Conservation (phyloP, 1,140 invertebrate species). For the Drosophila malerkotliana region DNA sequence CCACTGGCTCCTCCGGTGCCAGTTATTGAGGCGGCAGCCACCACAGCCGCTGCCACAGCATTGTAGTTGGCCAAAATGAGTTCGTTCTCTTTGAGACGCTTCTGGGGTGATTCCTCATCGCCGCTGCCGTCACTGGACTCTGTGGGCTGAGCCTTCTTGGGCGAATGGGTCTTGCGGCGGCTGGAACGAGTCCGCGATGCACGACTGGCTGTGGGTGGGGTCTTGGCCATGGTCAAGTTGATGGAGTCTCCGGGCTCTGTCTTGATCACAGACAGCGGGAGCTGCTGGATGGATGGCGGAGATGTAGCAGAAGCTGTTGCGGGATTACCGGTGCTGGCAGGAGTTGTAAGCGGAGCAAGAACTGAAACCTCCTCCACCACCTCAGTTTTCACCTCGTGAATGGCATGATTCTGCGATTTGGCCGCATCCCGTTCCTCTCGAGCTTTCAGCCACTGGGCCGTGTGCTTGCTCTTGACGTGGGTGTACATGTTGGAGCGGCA, state of each 20-base stretch:
- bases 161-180: conserved; percentile 64
- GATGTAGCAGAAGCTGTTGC: background rate
- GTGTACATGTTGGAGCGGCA: conserved; percentile 83
- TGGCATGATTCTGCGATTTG: conserved; percentile 49
- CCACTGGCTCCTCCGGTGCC: background rate
- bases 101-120: conserved; percentile 41
- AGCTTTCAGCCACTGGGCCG: conserved; percentile 65
- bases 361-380: conserved; percentile 8
- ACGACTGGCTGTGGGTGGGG: conserved; percentile 12
- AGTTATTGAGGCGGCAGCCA: conserved; percentile 45
- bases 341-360: background rate
- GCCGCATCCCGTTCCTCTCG: conserved; percentile 67
- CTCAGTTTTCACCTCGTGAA: conserved; percentile 25
- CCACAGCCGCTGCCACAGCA: conserved; percentile 61
- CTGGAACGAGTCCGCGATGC: conserved; percentile 52
- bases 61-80: conserved; percentile 70
- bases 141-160: conserved; percentile 64
- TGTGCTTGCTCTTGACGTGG: conserved; percentile 79
- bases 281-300: background rate
- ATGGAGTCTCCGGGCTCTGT: conserved; percentile 60
- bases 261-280: conserved; percentile 36
- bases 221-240: conserved; percentile 55
- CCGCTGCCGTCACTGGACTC: conserved; percentile 34
- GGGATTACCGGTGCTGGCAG: background rate
- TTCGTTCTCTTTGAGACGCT: conserved; percentile 66